Evolutionary conservation across 2,797 vertebrate species (phyloP), one percentile per base, ranked within the genome.

Genomic region (Bradypodion ventrale): DNA sequence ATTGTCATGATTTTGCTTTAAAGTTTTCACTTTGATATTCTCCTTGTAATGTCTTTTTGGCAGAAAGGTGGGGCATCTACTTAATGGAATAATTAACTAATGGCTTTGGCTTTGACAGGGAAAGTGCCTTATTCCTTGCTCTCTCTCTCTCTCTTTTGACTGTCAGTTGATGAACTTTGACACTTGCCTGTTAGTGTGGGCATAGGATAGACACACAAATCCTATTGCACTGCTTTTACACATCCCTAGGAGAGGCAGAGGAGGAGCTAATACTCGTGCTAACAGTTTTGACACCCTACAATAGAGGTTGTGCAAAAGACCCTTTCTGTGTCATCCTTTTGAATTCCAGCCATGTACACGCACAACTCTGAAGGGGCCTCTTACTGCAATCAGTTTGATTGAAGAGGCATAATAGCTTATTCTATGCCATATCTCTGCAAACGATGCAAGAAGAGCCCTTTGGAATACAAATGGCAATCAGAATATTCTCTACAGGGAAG

Each of bases 321-420:
- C 15, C 59, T 8, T 15, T 19, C n/a, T 2, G 59, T 72, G n/a
- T 75, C 72, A 9, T 68, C 35, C 25, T 75, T 83, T 76, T 27
- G 44, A 42, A 85, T 69, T 81, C 84, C 35, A 40, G 44, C 78
- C 70, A 44, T 75, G 49, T 40, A 49, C 23, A 75, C 66, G 62
- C 27, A 46, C 21, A 35, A 21, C 23, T 75, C 23, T 35, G 46
- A 62, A 29, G 19, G 21, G 46, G 72, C 84, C 63, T 81, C 49
- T 42, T 69, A 46, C 78, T 10, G 13, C 84, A 85, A 85, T 85
- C 84, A 85, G 72, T 60, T 68, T 85, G 84, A 85, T 80, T 81
- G 84, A 80, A 85, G 84, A 85, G 72, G 72, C 52, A 80, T 81
- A 80, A 85, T 75, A 44, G 37, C 72, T 69, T 44, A 15, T 19